These are phyloP conservation scores for Dinomys branickii DNA, from an alignment of 2,113 vertebrate species.

Conservation along the genomic window DNA sequence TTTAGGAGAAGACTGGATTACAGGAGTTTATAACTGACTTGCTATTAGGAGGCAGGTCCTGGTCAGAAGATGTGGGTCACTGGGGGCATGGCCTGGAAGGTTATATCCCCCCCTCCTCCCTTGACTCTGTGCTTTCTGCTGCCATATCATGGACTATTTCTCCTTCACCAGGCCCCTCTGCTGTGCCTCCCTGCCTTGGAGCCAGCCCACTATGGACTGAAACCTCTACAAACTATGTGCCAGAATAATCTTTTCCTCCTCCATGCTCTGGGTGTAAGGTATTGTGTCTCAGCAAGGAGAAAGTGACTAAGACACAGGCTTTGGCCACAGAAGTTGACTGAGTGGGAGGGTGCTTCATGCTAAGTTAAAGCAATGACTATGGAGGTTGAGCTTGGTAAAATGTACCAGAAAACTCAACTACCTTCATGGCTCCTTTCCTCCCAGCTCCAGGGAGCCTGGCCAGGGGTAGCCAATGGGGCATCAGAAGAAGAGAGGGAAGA, in stretches of 20 bases:
- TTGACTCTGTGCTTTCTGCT: not conserved
- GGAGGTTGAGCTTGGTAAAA: not conserved
- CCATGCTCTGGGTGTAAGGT: not conserved
- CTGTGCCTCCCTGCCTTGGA: not conserved
- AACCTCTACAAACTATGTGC: not conserved
- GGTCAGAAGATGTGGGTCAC: not conserved
- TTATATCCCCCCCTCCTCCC: not conserved
- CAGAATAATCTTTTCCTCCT: not conserved
- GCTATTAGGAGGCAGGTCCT: not conserved
- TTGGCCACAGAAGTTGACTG: rapidly evolving
- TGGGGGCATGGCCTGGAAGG: not conserved
- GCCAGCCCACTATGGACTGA: not conserved
- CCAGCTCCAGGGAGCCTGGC: rapidly evolving
- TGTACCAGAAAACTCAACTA: not conserved
- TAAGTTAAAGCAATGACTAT: rapidly evolving
- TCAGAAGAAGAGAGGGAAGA: not conserved
- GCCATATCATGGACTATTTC: not conserved
- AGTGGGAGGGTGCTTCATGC: too few relatives aligned
- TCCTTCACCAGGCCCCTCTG: not conserved
- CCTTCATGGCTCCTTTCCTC: not conserved
- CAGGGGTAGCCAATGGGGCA: not conserved
- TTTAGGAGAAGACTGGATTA: not conserved
- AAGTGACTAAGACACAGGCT: not conserved
- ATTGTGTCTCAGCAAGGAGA: not conserved
- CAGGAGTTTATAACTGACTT: not conserved